Evolutionary conservation across 2,888 invertebrate species (phyloP), one percentile per base, ranked within the genome.

Genomic region (Agrotis puta): DNA sequence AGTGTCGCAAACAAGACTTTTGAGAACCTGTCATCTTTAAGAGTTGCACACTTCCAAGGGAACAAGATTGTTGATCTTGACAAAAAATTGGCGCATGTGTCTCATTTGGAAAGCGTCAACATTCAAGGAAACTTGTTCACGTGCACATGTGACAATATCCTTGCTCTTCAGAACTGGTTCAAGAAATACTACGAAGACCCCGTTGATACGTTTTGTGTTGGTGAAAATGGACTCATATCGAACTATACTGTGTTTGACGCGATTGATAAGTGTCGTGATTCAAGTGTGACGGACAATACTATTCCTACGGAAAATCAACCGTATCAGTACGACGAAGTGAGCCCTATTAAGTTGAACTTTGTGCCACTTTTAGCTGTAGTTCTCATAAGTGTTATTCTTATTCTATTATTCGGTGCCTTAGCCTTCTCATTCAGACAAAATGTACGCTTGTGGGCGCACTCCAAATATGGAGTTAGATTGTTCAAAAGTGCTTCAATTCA

Each of bases 361-460:
- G 97, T 98, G 86, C 98, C 98, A 70, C 96, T 98, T 69, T 95
- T 98, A 88, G 97, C 98, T 80, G 97, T 98, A 81, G 97, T 97
- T 68, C 94, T 98, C 83, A 97, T 97, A 78, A 97, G 97, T 87
- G 96, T 98, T 80, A 97, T 98, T 88, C 96, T 98, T 70, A 97
- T 98, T 81, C 97, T 97, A 89, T 94, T 98, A 80, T 95, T 98
- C 83, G 97, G 97, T 87, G 97, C 98, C 80, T 96, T 98, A 88
- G 97, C 97, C 56, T 98, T 98, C 92, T 97, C 97, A 16, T 98
- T 98, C 91, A 97, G 98, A 63, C 97, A 98, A 93, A 98, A 98
- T 91, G 97, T 98, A 43, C 97, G 98, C 58, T 95, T 98, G 72
- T 98, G 98, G 98, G 97, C 98, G 18, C 98, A 98, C 92, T 97